Conservation (phyloP, 2,888 invertebrate genomes). For the Calephelis perditalis region DNA sequence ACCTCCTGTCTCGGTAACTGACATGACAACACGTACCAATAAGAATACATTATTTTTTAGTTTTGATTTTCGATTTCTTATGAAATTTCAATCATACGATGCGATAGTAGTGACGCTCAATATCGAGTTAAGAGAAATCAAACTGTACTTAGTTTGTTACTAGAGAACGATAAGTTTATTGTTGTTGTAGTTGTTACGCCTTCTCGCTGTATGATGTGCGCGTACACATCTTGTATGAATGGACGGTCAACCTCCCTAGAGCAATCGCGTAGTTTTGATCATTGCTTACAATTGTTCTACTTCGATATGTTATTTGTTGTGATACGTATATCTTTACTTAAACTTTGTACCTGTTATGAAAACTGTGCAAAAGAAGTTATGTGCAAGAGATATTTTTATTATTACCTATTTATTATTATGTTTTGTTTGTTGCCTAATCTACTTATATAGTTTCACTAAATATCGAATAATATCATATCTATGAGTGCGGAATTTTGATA, state of each 20-base stretch:
- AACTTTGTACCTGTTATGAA: background rate
- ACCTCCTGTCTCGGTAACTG: too few relatives aligned
- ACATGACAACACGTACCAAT: constrained; percentile 4
- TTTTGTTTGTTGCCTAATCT: too few relatives aligned
- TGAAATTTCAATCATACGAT: background rate
- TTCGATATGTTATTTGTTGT: background rate
- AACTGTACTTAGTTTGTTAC: too few relatives aligned
- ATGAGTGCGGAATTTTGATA: too few relatives aligned
- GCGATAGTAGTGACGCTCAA: too few relatives aligned
- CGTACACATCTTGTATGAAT: constrained; percentile 52
- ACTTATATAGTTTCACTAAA: too few relatives aligned
- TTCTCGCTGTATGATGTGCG: constrained; percentile 40
- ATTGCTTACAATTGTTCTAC: constrained; percentile 23
- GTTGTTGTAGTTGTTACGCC: constrained; percentile 35
- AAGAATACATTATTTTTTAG: background rate
- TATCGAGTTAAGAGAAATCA: too few relatives aligned
- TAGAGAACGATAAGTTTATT: constrained; percentile 13
- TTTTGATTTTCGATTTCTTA: constrained; percentile 1
- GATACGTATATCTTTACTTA: background rate
- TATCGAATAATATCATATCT: too few relatives aligned
- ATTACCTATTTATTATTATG: too few relatives aligned
- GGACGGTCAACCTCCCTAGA: constrained; percentile 38
- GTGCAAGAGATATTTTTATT: too few relatives aligned
- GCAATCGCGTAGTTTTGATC: constrained; percentile 39
- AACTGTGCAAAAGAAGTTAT: too few relatives aligned